Conservation (phyloP, 2,113 vertebrate genomes). For the Colaptes auratus region DNA sequence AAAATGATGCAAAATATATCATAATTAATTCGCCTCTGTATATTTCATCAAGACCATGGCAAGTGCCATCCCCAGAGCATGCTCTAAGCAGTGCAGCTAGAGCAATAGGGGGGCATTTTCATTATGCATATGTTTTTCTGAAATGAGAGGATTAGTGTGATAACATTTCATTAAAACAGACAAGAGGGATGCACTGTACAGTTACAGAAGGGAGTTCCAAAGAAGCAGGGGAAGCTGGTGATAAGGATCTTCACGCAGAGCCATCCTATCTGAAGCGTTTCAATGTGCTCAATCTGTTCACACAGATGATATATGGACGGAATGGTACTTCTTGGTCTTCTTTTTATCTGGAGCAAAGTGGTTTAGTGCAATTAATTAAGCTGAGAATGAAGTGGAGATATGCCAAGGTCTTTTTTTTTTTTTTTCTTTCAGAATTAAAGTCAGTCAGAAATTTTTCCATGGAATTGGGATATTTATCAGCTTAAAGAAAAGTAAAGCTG, state of each 20-base stretch:
- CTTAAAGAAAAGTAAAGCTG: not conserved
- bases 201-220: not conserved
- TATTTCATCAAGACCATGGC: not conserved
- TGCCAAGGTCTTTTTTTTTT: not conserved
- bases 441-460: not conserved
- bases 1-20: constrained; percentile 17
- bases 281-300: not conserved
- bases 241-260: not conserved
- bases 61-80: not conserved
- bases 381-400: not conserved
- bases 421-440: not conserved
- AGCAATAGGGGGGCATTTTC: constrained; percentile 4
- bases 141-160: not conserved
- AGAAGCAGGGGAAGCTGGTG: not conserved
- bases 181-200: not conserved
- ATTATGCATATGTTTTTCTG: constrained; percentile 48
- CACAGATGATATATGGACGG: not conserved
- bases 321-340: not conserved
- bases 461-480: not conserved
- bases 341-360: constrained; percentile 5
- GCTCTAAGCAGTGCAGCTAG: not conserved
- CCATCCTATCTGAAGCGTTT: not conserved
- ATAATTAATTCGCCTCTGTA: constrained; percentile 15
- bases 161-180: constrained; percentile 23
- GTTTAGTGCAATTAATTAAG: constrained; percentile 17